Percentiles rank a stretch among this genome's conserved stretches.
Evolutionary conservation across 2,797 vertebrate genomes (phyloP).

Genomic region (Neoniphon sammara): DNA sequence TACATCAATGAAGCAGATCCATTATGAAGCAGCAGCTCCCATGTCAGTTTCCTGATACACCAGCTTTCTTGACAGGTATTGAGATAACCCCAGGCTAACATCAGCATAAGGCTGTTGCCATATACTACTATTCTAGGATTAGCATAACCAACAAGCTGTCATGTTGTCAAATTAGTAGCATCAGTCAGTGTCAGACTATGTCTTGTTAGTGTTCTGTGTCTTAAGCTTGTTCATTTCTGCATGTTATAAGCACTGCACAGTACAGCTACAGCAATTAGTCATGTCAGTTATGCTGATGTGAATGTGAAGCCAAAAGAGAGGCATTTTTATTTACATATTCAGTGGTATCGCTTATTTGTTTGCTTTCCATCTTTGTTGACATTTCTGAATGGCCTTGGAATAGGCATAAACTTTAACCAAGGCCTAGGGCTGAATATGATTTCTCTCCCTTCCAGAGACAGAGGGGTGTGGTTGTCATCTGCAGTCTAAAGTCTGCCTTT

Average conservation of each 20-base stretch:
- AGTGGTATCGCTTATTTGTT: conserved; percentile 1
- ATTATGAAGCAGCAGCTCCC: conserved; percentile 55
- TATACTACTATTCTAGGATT: conserved; percentile 46
- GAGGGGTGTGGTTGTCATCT: conserved; percentile 20
- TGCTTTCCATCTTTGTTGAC: conserved; percentile 42
- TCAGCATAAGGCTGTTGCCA: conserved; percentile 56
- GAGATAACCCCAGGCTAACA: conserved; percentile 70
- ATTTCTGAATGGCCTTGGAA: conserved; percentile 32
- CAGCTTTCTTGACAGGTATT: conserved; percentile 61
- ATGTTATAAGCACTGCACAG: conserved; percentile 23
- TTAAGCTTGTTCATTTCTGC: conserved; percentile 37
- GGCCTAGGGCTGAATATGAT: conserved; percentile 27
- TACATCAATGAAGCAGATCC: conserved; percentile 36
- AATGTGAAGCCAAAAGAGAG: background rate
- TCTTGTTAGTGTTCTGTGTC: conserved; percentile 10
- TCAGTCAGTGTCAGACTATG: conserved; percentile 55
- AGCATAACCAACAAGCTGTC: conserved; percentile 63
- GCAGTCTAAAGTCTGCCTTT: conserved; percentile 18
- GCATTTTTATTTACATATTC: conserved; percentile 2
- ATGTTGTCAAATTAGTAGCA: conserved; percentile 57
- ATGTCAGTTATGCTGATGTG: conserved; percentile 38
- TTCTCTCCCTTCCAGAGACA: conserved; percentile 19
- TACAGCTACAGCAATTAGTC: conserved; percentile 43
- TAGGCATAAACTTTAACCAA: conserved; percentile 28
- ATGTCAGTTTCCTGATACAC: conserved; percentile 43